phyloP scores from a whole-genome alignment of 2,797 vertebrate species.

The Acestrorhynchus altus region DNA sequence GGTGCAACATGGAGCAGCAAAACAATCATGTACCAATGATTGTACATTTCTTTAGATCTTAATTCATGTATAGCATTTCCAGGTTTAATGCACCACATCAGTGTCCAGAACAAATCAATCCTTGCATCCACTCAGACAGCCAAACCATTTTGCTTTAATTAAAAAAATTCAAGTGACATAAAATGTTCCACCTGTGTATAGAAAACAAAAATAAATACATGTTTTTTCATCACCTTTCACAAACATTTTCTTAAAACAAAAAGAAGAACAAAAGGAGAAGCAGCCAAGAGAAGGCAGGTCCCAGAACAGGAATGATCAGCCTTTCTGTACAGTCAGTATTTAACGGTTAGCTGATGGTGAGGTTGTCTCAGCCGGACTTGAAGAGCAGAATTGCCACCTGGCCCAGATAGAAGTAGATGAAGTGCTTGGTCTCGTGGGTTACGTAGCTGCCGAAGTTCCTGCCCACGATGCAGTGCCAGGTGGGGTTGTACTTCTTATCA shows the following conservation, averaged over 20 bases:
- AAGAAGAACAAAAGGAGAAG: constrained; percentile 78
- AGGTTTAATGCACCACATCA: neutral
- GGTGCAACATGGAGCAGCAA: too few relatives aligned
- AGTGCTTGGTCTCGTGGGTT: constrained; percentile 97
- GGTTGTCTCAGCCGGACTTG: constrained; percentile 87
- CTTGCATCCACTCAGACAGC: constrained; percentile 62
- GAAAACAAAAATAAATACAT: constrained; percentile 93
- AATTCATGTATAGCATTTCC: neutral
- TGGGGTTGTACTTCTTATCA: constrained; percentile 98
- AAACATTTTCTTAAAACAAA: constrained; percentile 71
- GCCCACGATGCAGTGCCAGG: constrained; percentile 98
- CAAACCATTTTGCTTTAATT: constrained; percentile 76
- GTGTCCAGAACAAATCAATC: constrained; percentile 57
- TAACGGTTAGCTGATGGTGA: constrained; percentile 66
- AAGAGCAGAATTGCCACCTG: constrained; percentile 98
- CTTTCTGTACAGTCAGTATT: constrained; percentile 84
- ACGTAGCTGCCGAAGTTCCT: constrained; percentile 97
- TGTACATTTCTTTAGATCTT: neutral
- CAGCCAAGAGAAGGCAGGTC: constrained; percentile 81
- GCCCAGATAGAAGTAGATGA: constrained; percentile 99
- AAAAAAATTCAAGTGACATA: constrained; percentile 72
- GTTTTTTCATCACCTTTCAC: constrained; percentile 73
- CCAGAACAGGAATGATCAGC: constrained; percentile 86
- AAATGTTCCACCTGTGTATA: constrained; percentile 71
- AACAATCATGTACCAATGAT: neutral